These are phyloP conservation scores for Melinaea marsaeus DNA, from an alignment of 2,888 invertebrate genomes.

Conservation along the genomic window DNA sequence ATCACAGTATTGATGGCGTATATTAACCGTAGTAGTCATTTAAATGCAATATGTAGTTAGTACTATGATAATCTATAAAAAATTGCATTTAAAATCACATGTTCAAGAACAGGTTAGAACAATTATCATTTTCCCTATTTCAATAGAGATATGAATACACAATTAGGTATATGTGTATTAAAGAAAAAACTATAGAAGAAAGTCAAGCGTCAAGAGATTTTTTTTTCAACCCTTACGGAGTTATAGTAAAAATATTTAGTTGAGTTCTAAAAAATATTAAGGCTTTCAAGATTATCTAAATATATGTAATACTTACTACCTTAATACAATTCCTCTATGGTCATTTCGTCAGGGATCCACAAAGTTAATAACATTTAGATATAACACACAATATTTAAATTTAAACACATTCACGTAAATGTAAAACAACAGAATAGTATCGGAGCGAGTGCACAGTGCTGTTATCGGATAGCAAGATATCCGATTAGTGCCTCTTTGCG, in stretches of 20 bases:
- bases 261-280: too few species aligned
- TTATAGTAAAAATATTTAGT: too few species aligned
- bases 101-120: too few species aligned
- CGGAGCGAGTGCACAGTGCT: slow-evolving; percentile 16
- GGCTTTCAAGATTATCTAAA: too few species aligned
- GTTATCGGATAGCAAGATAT: slow-evolving; percentile 30
- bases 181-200: too few species aligned
- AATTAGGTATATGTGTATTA: too few species aligned
- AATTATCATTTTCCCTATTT: too few species aligned
- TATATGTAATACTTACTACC: background rate
- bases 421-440: slow-evolving; percentile 2
- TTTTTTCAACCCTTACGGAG: too few species aligned
- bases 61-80: background rate
- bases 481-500: slow-evolving; percentile 17
- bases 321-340: slow-evolving; percentile 1
- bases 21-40: background rate
- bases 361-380: too few species aligned
- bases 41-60: background rate
- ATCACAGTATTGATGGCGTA: background rate
- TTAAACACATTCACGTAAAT: slow-evolving; percentile 5
- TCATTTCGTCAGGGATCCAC: background rate
- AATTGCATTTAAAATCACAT: too few species aligned
- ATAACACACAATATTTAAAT: background rate
- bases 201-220: too few species aligned
- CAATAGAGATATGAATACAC: too few species aligned